Evolutionary conservation across 2,113 vertebrate species (phyloP), one percentile per base, ranked within the genome.

Genomic region (Notothenia rossii): DNA sequence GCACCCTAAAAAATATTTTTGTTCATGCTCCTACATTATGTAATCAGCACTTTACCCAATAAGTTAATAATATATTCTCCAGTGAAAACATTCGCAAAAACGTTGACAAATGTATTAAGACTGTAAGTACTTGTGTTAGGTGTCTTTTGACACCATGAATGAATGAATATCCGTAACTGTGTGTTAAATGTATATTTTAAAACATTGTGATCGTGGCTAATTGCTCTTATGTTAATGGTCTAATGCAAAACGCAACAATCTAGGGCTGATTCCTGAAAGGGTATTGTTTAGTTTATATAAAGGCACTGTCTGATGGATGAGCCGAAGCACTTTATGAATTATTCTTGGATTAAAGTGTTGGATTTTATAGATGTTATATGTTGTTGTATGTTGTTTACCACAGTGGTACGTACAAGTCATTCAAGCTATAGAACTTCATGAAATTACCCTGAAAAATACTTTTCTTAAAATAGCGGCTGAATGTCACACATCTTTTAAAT

Each of bases 21-120:
- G 15, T 45, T 55, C 17, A 53, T 2, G 15, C 50, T 7, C 10
- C 40, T 75, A 50, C 56, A 62, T 75, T 22, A 82, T 33, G 2
- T 20, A 79, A 63, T 72, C 17, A 51, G 59, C 55, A 55, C 59
- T 72, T 56, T 12, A 29, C 18, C 75, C 14, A 69, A 50, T 79
- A 22, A 76, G 59, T 63, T 43, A 76, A 71, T 56, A 0, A 61
- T 36, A 1, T 33, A 20, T n/a, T 62, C 14, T 71, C 46, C 43
- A 9, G 29, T 46, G 40, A 76, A 49, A 78, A 36, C 29, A 8
- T 55, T 45, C 17, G 69, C 20, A 25, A 20, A 5, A 45, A 13
- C 6, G 2, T 66, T 72, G n/a, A 62, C 46, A 3, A 49, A 15
- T 11, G 11, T 56, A 68, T 11, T 59, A 72, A 61, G 22, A 9